phyloP scores from a whole-genome alignment of 37 sponge, comb jelly and placozoan species.

The Spongilla lacustris region DNA sequence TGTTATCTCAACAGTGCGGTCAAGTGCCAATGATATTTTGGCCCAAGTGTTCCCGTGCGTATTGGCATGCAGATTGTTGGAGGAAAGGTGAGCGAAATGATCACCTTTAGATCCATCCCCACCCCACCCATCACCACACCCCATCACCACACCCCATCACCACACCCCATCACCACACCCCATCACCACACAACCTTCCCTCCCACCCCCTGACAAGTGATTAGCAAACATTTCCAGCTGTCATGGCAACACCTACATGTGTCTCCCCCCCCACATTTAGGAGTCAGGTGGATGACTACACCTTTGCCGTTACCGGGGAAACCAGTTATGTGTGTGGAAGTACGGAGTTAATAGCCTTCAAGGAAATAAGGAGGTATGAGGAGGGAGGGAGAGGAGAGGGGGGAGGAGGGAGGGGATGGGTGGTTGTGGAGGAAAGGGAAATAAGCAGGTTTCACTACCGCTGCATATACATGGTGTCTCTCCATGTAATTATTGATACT shows the following conservation, averaged over 20 bases:
- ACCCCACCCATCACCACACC: too few species aligned
- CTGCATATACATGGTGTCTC: too few species aligned
- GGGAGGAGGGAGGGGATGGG: background rate
- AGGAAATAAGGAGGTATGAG: conserved; percentile 47
- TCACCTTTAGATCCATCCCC: background rate
- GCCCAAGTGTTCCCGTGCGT: conserved; percentile 26
- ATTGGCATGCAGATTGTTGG: conserved; percentile 11
- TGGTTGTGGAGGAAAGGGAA: background rate
- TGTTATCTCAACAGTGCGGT: background rate
- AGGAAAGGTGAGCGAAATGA: conserved; percentile 23
- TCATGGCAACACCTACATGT: too few species aligned
- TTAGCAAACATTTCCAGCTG: too few species aligned
- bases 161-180: background rate
- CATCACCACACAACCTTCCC: too few species aligned
- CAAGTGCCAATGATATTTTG: conserved; percentile 4
- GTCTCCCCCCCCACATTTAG: too few species aligned
- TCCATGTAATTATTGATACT: too few species aligned
- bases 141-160: background rate
- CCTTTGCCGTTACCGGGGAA: conserved; percentile 53
- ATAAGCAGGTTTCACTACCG: background rate
- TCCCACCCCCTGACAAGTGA: too few species aligned
- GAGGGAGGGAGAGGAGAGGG: background rate
- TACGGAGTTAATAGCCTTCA: conserved; percentile 42
- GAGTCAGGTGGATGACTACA: conserved; percentile 19
- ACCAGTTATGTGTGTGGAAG: conserved; percentile 53